Base-by-base conservation (phyloP, 2,888 invertebrate genomes). In the Acheta domesticus region DNA sequence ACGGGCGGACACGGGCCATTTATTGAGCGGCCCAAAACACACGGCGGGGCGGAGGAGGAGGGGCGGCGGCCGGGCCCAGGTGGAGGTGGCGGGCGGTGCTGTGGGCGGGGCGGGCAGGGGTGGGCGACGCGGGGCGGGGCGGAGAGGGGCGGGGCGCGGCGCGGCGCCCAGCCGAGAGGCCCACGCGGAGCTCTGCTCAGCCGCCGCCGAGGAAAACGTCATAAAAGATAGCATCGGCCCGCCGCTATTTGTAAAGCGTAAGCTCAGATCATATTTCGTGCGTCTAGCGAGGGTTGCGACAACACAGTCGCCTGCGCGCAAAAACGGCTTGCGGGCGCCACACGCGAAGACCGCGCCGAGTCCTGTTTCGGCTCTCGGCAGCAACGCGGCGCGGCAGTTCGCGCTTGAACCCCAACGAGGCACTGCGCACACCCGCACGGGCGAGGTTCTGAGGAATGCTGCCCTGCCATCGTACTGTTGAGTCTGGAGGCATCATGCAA, bases 1-100 rank as follows among this genome's bases (percentile, higher is more conserved):
- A 62, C 62, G 62, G 62, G 62, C n/a, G 62, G 62, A 62, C 62
- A 62, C 62, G 62, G 62, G 62, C 62, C 62, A 62, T 62, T 62
- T 62, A 62, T 62, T 62, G 62, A 62, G 62, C 62, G 62, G 62
- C 16, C 62, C 62, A 62, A 62, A 62, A 62, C 62, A 62, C 62
- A 62, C 62, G 62, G 62, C 62, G 62, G 62, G 62, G 62, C 62
- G 62, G 62, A 62, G 62, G 62, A 5, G 16, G 62, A 62, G 62
- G 16, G 62, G n/a, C 4, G n/a, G n/a, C 62, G 14, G 62, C 62
- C 14, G 16, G 16, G 8, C 16, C 62, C 62, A 62, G 62, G 62
- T 62, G 62, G 62, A 36, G 36, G 36, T 36, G 36, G 36, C 36
- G 36, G 36, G 36, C 36, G 36, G 36, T 36, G 36, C 36, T 36